Evolutionary conservation across 2,113 vertebrate species (phyloP).

Genomic region (Fregata magnificens): DNA sequence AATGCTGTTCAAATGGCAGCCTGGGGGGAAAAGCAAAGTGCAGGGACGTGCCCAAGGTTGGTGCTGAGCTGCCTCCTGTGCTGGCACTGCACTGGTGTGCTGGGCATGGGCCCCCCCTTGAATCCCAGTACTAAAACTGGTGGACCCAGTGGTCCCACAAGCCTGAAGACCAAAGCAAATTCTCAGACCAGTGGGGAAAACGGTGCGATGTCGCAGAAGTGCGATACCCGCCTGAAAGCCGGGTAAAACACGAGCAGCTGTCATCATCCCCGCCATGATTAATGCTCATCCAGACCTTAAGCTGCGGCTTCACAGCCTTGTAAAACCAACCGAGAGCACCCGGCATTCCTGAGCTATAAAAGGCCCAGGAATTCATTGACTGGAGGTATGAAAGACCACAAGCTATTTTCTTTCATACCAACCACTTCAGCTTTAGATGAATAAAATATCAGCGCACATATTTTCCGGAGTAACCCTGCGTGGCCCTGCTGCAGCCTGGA

Average conservation of each 20-base stretch:
- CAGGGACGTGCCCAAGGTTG: neutral
- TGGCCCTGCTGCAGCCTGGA: neutral
- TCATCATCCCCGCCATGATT: neutral
- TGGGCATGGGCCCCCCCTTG: too few species aligned
- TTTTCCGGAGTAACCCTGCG: constrained; percentile 28
- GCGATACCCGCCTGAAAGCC: neutral
- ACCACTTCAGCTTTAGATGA: constrained; percentile 46
- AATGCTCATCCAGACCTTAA: neutral
- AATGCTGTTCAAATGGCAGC: neutral
- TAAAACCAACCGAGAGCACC: neutral
- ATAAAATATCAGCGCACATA: constrained; percentile 34
- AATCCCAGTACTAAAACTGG: neutral
- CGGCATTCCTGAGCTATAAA: constrained; percentile 56
- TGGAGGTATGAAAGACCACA: constrained; percentile 45
- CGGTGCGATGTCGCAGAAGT: neutral
- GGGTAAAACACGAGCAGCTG: neutral
- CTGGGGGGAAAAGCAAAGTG: neutral
- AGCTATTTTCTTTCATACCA: constrained; percentile 52
- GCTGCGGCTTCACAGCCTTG: neutral
- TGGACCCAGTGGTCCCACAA: neutral
- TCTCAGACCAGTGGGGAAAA: neutral
- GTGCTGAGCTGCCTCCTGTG: neutral
- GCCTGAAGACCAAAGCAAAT: neutral
- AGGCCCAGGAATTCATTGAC: constrained; percentile 61
- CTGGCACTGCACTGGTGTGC: neutral